Evolutionary conservation across 2,888 invertebrate genomes (phyloP).

Genomic region (Tinea semifulvella): DNA sequence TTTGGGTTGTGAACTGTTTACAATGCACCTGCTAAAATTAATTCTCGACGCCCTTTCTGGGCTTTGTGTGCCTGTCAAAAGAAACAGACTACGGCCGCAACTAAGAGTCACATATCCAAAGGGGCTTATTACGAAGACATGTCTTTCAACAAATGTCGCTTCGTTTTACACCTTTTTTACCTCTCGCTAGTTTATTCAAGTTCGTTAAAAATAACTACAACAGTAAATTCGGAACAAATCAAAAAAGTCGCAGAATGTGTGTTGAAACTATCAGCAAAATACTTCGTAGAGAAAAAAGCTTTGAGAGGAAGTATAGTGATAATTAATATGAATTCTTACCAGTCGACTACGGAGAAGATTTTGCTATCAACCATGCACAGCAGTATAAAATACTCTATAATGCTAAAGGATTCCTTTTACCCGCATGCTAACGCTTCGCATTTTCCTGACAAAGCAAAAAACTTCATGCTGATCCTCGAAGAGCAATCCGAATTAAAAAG

Average conservation of each 20-base stretch:
- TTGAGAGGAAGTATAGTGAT: constrained; percentile 60
- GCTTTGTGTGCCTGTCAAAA: too few species aligned
- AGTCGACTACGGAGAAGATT: constrained; percentile 44
- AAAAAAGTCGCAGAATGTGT: constrained; percentile 56
- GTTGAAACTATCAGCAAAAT: constrained; percentile 60
- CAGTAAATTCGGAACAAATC: constrained; percentile 42
- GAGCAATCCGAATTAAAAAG: constrained; percentile 50
- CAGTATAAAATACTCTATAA: constrained; percentile 55
- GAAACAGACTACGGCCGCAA: too few species aligned
- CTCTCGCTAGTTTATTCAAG: not conserved
- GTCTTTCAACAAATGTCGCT: not conserved
- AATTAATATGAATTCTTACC: constrained; percentile 56
- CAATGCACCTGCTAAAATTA: too few species aligned
- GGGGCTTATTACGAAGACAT: not conserved
- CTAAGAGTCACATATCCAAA: constrained; percentile 3
- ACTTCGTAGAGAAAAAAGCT: constrained; percentile 59
- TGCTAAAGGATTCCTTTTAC: constrained; percentile 60
- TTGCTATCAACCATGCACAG: constrained; percentile 52
- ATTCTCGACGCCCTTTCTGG: too few species aligned
- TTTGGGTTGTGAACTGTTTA: too few species aligned
- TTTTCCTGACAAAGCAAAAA: constrained; percentile 63
- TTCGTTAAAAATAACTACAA: not conserved
- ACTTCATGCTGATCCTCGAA: constrained; percentile 62
- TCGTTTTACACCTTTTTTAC: not conserved
- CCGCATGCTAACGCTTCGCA: constrained; percentile 60